A percentile compares a stretch with the other conserved stretches of the same genome.
Conservation (phyloP, 2,888 invertebrate genomes). For the Trachelus tabidus region DNA sequence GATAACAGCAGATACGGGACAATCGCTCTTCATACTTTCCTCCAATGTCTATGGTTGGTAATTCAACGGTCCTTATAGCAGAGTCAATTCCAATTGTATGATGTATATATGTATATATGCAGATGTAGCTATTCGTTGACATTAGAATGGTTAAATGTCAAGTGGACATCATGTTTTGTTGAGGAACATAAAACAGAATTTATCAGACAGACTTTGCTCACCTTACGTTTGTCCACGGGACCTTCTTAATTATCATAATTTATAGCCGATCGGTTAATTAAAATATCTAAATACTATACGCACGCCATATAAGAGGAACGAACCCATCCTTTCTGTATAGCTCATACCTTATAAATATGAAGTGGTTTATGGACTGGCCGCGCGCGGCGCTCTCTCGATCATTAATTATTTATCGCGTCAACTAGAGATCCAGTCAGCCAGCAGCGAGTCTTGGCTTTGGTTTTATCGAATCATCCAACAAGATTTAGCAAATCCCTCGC, state of each 20-base stretch:
- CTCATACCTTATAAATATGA: constrained; percentile 31
- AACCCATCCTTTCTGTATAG: constrained; percentile 26
- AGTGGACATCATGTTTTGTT: neutral
- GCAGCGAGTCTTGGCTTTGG: constrained; percentile 9
- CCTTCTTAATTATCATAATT: constrained; percentile 60
- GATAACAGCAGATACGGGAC: neutral
- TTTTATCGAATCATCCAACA: constrained; percentile 30
- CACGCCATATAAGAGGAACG: constrained; percentile 39
- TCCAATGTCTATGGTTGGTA: neutral
- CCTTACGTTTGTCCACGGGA: constrained; percentile 14
- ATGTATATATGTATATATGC: neutral
- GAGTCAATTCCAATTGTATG: neutral
- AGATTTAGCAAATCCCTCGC: constrained; percentile 39
- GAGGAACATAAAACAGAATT: constrained; percentile 13
- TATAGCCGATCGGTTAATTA: constrained; percentile 62
- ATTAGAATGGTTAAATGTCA: neutral
- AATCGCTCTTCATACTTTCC: neutral
- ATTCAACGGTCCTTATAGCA: neutral
- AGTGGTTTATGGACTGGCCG: constrained; percentile 25
- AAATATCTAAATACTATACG: constrained; percentile 60
- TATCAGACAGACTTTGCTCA: constrained; percentile 7
- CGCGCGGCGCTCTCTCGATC: constrained; percentile 40
- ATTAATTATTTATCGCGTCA: constrained; percentile 64
- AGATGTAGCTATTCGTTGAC: neutral
- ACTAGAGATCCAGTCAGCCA: constrained; percentile 40